Conservation (phyloP, 2,113 vertebrate species). For the Myiopsitta monachus region DNA sequence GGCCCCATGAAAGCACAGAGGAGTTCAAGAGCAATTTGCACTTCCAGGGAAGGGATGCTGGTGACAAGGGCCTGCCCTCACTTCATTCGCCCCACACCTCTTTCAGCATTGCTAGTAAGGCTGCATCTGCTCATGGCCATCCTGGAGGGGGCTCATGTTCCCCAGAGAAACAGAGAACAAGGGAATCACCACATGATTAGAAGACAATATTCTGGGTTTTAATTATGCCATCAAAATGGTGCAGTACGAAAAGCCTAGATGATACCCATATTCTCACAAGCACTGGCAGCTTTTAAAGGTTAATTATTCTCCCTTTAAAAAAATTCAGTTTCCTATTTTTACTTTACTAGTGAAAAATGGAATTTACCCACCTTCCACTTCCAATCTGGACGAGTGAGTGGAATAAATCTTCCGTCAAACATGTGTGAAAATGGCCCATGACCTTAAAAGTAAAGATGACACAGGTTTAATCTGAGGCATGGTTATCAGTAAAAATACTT, state of each 20-base stretch:
- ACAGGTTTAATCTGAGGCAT: background rate
- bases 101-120: background rate
- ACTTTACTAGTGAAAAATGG: background rate
- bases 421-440: constrained; percentile 97
- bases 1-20: background rate
- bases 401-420: constrained; percentile 93
- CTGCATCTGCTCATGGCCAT: background rate
- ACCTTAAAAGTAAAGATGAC: constrained; percentile 77
- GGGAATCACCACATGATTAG: background rate
- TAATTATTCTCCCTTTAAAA: background rate
- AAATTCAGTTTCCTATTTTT: background rate
- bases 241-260: background rate
- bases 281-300: background rate
- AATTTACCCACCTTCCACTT: constrained; percentile 90
- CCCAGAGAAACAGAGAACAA: background rate
- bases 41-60: background rate
- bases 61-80: background rate
- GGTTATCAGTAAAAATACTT: background rate
- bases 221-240: background rate
- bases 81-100: background rate
- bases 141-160: accelerated
- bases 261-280: background rate
- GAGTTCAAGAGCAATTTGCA: background rate
- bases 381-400: constrained; percentile 74
- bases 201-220: background rate